These are phyloP conservation scores for Pemphredon lugubris DNA, from an alignment of 2,888 invertebrate genomes.

Conservation along the genomic window DNA sequence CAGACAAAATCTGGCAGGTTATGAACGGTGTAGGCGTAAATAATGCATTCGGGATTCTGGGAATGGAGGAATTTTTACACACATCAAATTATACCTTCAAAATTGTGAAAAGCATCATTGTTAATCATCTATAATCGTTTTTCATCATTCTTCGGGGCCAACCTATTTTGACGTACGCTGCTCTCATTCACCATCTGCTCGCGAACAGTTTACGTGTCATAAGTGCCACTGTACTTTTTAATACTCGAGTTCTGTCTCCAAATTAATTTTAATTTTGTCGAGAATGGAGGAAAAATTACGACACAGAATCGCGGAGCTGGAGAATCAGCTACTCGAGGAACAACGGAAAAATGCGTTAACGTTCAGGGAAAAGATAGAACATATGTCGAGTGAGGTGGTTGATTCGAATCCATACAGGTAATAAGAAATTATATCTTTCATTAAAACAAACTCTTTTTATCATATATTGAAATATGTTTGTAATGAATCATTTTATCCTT, in stretches of 20 bases:
- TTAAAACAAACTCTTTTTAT: background rate
- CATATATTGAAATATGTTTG: background rate
- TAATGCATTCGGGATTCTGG: too few relatives aligned
- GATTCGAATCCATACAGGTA: conserved; percentile 99
- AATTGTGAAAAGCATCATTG: too few relatives aligned
- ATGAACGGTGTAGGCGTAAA: too few relatives aligned
- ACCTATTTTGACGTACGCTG: too few relatives aligned
- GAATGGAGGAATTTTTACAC: too few relatives aligned
- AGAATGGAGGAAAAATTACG: conserved; percentile 85
- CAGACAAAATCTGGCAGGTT: too few relatives aligned
- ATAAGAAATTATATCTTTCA: background rate
- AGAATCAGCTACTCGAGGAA: conserved; percentile 84
- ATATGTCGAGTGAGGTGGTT: conserved; percentile 97
- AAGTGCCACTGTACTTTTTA: conserved; percentile 1
- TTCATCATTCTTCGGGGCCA: too few relatives aligned
- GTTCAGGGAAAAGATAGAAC: conserved; percentile 88
- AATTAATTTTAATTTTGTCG: background rate
- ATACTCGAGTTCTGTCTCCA: too few relatives aligned
- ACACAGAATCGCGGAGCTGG: conserved; percentile 85
- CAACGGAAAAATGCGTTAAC: conserved; percentile 81
- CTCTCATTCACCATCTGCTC: background rate
- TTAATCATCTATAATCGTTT: too few relatives aligned
- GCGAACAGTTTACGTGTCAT: background rate
- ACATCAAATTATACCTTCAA: too few relatives aligned
- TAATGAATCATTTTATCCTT: background rate